Evolutionary conservation across 2,797 vertebrate genomes (phyloP).

Genomic region (Eupleurogrammus muticus): DNA sequence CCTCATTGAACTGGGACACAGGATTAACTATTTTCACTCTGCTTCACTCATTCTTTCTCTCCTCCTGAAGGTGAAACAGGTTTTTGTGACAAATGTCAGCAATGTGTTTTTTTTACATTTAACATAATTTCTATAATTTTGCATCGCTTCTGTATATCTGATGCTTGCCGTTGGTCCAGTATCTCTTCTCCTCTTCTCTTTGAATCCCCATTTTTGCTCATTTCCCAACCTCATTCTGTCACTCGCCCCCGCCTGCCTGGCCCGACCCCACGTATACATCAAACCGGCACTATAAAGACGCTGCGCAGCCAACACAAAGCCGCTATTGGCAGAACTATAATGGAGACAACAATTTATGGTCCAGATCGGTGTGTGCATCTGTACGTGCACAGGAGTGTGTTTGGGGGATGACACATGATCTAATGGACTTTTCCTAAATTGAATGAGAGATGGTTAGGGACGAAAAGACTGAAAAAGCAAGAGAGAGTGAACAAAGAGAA

Average conservation of each 20-base stretch:
- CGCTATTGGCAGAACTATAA: constrained; percentile 85
- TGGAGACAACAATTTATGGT: constrained; percentile 84
- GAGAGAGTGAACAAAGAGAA: neutral
- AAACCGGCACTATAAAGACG: constrained; percentile 79
- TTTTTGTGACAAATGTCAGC: neutral
- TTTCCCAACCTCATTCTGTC: constrained; percentile 91
- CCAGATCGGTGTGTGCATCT: constrained; percentile 49
- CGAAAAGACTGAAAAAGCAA: neutral
- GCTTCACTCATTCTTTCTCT: neutral
- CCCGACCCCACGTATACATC: constrained; percentile 79
- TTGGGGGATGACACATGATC: constrained; percentile 73
- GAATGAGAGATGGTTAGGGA: constrained; percentile 12
- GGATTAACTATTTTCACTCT: neutral
- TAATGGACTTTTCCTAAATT: constrained; percentile 68
- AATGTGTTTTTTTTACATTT: neutral
- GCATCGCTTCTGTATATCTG: constrained; percentile 16
- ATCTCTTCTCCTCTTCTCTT: constrained; percentile 35
- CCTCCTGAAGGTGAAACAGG: neutral
- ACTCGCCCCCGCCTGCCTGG: constrained; percentile 75
- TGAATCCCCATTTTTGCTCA: constrained; percentile 63
- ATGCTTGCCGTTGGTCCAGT: neutral
- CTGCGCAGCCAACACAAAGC: constrained; percentile 83
- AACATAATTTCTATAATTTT: neutral
- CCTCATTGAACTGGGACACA: neutral
- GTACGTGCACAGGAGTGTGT: constrained; percentile 14